phyloP scores from a whole-genome alignment of 1,140 invertebrate species.

The Camponotus floridanus region DNA sequence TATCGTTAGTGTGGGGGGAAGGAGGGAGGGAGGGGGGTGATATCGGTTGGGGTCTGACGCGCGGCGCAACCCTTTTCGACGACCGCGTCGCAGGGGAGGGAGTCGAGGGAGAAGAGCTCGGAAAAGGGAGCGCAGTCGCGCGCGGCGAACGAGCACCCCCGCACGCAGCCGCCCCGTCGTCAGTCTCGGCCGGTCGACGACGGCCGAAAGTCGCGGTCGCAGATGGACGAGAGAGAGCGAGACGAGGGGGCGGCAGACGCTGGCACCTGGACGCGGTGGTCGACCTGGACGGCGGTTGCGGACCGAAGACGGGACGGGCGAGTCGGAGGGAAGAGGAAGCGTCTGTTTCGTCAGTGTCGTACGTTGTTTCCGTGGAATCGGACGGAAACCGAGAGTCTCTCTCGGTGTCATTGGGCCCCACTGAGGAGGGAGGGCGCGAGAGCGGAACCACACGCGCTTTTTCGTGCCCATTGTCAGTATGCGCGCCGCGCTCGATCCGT shows the following conservation, averaged over 20 bases:
- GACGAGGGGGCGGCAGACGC: slow-evolving; percentile 22
- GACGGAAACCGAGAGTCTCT: slow-evolving; percentile 54
- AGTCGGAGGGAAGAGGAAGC: slow-evolving; percentile 28
- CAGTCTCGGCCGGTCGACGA: slow-evolving; percentile 78
- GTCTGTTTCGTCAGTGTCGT: slow-evolving; percentile 57
- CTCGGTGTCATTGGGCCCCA: slow-evolving; percentile 14
- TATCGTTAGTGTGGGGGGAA: background rate
- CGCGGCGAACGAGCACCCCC: slow-evolving; percentile 69
- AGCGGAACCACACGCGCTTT: slow-evolving; percentile 67
- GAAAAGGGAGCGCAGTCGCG: slow-evolving; percentile 75
- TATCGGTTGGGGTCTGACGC: slow-evolving; percentile 36
- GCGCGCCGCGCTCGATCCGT: slow-evolving; percentile 71
- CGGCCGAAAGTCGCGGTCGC: slow-evolving; percentile 74
- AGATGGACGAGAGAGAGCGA: slow-evolving; percentile 48
- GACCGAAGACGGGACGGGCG: background rate
- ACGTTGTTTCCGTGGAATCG: slow-evolving; percentile 68
- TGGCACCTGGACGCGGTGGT: background rate
- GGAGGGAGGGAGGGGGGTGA: background rate
- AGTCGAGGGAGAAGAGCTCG: slow-evolving; percentile 10
- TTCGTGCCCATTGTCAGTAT: slow-evolving; percentile 70
- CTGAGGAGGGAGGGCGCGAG: slow-evolving; percentile 72
- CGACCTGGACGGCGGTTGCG: background rate
- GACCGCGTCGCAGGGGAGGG: slow-evolving; percentile 3
- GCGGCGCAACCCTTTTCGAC: slow-evolving; percentile 43
- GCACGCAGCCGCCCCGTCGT: slow-evolving; percentile 64